Base-by-base conservation (phyloP, 2,797 vertebrate genomes). In the Jordanella pulchra region DNA sequence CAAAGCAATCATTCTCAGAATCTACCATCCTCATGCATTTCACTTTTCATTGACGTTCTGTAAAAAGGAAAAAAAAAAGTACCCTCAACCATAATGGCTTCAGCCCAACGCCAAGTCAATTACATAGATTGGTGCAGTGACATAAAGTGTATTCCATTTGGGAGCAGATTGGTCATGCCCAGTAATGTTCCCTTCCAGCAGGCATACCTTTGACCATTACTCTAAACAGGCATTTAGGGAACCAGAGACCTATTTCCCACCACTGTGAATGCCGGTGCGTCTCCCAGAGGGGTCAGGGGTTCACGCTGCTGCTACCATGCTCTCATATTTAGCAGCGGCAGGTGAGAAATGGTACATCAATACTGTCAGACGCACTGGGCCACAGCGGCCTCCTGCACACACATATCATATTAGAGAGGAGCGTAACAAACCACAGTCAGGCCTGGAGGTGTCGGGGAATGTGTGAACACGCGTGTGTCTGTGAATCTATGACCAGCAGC, bases 81-180 rank as follows among this genome's bases (percentile, higher is more conserved):
- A 82, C 73, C 77, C 75, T 79, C 83, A 72, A 82, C 86, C 80
- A 76, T 84, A 82, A 87, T 69, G 87, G 80, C 84, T 56, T 77
- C 79, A 78, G 87, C 86, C 80, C 73, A 84, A 87, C 87, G 87
- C 82, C 77, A 88, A 87, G 81, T 91, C 91, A 88, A 90, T 93
- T 85, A 82, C 90, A 87, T 77, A 87, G 90, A 92, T 92, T 88
- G 91, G 86, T 81, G 86, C 75, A 67, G 85, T 86, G 91, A 92
- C 91, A 90, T 89, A 84, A 91, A 93, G 89, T 91, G 89, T 89
- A 81, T 91, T 91, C 87, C 93, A 92, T 91, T 87, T 88, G 89
- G 91, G 86, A 89, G 87, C 87, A 89, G 88, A 89, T 86, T 91
- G 88, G 88, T 91, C 87, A 89, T 81, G 86, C 73, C 87, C 89